Percentiles rank a stretch among this genome's conserved stretches.
These are phyloP conservation scores for Cryptosula pallasiana DNA, from an alignment of 2,888 invertebrate genomes.

Conservation along the genomic window DNA sequence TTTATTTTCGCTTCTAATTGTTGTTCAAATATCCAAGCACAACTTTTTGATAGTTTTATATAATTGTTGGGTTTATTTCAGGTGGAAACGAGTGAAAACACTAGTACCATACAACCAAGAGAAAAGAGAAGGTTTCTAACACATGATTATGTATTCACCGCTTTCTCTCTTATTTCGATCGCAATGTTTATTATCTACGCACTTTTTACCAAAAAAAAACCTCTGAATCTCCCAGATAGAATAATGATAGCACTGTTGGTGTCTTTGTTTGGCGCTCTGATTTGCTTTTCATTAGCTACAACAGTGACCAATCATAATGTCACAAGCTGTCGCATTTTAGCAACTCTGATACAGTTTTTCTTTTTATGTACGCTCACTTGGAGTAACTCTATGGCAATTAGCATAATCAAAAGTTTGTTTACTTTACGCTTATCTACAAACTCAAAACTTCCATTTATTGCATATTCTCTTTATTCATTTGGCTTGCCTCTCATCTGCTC, in stretches of 20 bases:
- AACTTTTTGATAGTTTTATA: no score
- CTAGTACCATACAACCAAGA: no score
- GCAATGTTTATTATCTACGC: no score
- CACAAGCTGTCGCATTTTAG: not conserved
- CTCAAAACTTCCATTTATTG: not conserved
- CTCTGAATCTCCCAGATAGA: not conserved
- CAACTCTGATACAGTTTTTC: conserved; percentile 2
- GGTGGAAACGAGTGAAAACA: no score
- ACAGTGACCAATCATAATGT: not conserved
- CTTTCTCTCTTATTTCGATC: no score
- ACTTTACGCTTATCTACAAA: not conserved
- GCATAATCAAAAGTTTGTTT: not conserved
- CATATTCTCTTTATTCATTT: not conserved
- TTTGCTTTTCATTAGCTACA: not conserved
- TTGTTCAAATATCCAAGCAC: no score
- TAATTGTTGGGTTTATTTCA: no score
- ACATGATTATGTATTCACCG: no score
- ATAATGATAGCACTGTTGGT: not conserved
- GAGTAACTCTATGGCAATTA: conserved; percentile 19
- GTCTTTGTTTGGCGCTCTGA: conserved; percentile 3
- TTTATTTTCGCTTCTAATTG: no score
- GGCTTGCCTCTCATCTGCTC: not conserved
- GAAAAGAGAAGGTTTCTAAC: no score
- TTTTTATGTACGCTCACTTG: not conserved
- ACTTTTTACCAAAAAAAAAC: conserved; percentile 2